Evolutionary conservation across 2,888 invertebrate species (phyloP).

Genomic region (Cantharis nigra): DNA sequence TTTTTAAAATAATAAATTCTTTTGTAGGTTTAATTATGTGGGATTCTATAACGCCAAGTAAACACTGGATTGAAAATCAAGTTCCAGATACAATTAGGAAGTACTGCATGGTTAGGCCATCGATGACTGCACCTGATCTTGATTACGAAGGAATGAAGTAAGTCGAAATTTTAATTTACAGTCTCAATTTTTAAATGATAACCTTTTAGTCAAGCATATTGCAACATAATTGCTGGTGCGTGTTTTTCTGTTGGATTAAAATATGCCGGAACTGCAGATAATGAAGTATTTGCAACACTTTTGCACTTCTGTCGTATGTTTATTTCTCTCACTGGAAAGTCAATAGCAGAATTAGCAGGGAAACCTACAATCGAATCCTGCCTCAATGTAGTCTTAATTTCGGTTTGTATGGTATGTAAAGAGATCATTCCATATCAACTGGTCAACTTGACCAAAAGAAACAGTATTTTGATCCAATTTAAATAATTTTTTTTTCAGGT

Average conservation of each 20-base stretch:
- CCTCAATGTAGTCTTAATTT: slow-evolving; percentile 79
- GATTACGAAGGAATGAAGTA: slow-evolving; percentile 95
- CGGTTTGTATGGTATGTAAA: slow-evolving; percentile 73
- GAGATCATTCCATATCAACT: not conserved
- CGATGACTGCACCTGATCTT: slow-evolving; percentile 64
- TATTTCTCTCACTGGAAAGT: slow-evolving; percentile 68
- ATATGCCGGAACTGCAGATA: slow-evolving; percentile 90
- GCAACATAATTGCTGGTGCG: slow-evolving; percentile 93
- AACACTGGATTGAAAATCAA: slow-evolving; percentile 83
- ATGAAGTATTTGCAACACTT: slow-evolving; percentile 78
- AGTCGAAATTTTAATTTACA: slow-evolving; percentile 43
- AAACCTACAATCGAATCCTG: slow-evolving; percentile 89
- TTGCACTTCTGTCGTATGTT: slow-evolving; percentile 75
- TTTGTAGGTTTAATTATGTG: slow-evolving; percentile 78
- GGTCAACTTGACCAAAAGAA: not conserved
- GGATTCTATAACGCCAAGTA: slow-evolving; percentile 80
- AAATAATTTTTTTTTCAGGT: slow-evolving; percentile 60
- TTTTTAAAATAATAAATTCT: not conserved
- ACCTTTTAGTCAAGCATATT: slow-evolving; percentile 85
- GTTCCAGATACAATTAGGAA: slow-evolving; percentile 77
- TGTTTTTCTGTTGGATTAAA: slow-evolving; percentile 92
- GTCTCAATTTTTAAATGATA: not conserved
- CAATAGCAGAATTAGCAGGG: slow-evolving; percentile 85
- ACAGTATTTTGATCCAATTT: not conserved
- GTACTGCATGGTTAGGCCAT: slow-evolving; percentile 78